phyloP scores from a whole-genome alignment of 2,797 vertebrate species.

The Falco concolor region DNA sequence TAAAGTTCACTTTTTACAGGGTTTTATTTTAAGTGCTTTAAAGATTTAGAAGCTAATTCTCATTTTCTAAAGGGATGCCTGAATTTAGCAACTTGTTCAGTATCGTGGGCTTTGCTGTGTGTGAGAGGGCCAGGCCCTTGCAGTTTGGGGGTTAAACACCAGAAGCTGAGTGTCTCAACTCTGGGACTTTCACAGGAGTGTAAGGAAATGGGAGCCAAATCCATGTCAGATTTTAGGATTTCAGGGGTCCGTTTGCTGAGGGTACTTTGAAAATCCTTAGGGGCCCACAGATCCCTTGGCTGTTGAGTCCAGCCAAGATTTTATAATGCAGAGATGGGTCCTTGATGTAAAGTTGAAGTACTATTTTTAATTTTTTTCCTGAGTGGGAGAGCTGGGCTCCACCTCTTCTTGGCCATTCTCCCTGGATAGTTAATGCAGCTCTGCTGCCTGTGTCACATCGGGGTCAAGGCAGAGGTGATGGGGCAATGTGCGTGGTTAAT shows the following conservation, averaged over 20 bases:
- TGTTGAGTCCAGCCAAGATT: background rate
- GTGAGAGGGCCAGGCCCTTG: background rate
- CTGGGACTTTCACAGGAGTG: accelerated
- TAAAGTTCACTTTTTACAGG: background rate
- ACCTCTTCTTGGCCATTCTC: background rate
- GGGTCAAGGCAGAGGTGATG: background rate
- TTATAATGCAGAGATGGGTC: background rate
- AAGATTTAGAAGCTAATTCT: background rate
- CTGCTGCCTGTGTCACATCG: background rate
- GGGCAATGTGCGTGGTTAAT: background rate
- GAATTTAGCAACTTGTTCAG: background rate
- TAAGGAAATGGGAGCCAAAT: background rate
- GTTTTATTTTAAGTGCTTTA: background rate
- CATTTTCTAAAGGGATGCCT: background rate
- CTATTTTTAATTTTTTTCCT: background rate
- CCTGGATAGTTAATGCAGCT: background rate
- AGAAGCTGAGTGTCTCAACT: background rate
- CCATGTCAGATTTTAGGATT: accelerated
- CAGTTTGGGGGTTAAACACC: background rate
- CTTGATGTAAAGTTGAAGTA: background rate
- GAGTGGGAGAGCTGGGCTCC: background rate
- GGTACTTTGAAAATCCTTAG: background rate
- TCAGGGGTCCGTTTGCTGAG: background rate
- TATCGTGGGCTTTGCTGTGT: background rate
- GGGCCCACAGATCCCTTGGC: background rate